These are phyloP conservation scores for Tuberolachnus salignus DNA, from an alignment of 2,888 invertebrate genomes.

Conservation along the genomic window DNA sequence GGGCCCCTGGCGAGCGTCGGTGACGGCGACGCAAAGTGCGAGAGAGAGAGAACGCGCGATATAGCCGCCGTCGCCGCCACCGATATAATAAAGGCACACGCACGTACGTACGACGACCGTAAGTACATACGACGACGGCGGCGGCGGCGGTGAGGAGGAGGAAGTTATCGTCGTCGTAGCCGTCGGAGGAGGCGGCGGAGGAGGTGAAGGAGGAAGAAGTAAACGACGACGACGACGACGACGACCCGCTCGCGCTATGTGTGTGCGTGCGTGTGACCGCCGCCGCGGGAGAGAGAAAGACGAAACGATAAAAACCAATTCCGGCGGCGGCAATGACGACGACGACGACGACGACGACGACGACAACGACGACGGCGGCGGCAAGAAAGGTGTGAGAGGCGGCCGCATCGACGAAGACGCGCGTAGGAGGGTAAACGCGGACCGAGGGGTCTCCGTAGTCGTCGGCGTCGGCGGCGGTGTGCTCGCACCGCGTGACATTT, in stretches of 20 bases:
- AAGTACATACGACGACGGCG: constrained; percentile 15
- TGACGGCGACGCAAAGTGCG: not conserved
- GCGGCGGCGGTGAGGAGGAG: not conserved
- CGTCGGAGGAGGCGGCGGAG: not conserved
- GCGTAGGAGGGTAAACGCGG: not conserved
- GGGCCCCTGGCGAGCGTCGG: not conserved
- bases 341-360: constrained; percentile 1
- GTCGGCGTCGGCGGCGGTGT: constrained; percentile 26
- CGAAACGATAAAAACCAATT: too few species aligned
- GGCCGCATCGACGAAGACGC: not conserved
- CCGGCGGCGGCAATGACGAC: not conserved
- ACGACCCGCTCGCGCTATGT: not conserved
- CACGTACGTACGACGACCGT: not conserved
- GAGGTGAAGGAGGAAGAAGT: not conserved
- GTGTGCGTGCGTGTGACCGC: not conserved
- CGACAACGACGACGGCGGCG: constrained; percentile 13
- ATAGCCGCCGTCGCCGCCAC: too few species aligned
- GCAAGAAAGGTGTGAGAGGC: constrained; percentile 11
- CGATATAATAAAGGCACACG: not conserved
- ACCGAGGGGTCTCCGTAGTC: not conserved
- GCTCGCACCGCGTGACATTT: constrained; percentile 51
- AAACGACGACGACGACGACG: not conserved
- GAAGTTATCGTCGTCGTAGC: too few species aligned
- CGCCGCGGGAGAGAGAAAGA: not conserved
- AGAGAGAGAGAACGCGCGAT: not conserved